phyloP scores from a whole-genome alignment of 2,113 vertebrate genomes.

The Pteruthius melanotis region DNA sequence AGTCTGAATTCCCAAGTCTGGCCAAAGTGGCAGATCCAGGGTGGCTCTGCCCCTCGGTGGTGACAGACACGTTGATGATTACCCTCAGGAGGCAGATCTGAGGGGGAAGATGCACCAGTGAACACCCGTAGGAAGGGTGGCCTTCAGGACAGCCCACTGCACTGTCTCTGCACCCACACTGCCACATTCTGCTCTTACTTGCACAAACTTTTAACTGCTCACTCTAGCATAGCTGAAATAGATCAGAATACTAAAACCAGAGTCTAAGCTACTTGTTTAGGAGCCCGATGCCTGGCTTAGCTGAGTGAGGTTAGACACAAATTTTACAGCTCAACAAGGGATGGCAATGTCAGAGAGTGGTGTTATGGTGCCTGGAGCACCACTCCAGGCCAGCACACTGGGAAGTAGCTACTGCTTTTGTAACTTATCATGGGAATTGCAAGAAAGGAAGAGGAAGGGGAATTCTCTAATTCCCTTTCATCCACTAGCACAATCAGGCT shows the following conservation, averaged over 20 bases:
- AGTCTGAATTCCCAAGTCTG: neutral
- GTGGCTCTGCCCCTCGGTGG: neutral
- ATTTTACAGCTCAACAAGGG: neutral
- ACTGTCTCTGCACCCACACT: accelerated
- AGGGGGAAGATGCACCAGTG: neutral
- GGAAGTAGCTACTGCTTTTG: constrained; percentile 1
- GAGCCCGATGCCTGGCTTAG: neutral
- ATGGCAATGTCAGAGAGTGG: neutral
- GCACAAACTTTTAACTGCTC: neutral
- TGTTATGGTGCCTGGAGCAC: neutral
- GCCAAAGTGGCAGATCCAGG: neutral
- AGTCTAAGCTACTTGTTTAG: neutral
- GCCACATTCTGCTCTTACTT: neutral
- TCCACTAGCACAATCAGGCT: neutral
- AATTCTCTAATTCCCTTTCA: constrained; percentile 16
- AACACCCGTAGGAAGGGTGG: too few species aligned
- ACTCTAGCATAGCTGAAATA: neutral
- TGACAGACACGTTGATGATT: neutral
- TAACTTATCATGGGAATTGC: neutral
- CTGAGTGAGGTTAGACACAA: neutral
- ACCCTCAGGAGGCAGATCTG: neutral
- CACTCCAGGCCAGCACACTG: neutral
- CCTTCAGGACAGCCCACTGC: neutral
- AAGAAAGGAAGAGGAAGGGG: neutral
- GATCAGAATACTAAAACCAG: neutral